Evolutionary conservation across 2,797 vertebrate species (phyloP).

Genomic region (Enteromius mattozi): DNA sequence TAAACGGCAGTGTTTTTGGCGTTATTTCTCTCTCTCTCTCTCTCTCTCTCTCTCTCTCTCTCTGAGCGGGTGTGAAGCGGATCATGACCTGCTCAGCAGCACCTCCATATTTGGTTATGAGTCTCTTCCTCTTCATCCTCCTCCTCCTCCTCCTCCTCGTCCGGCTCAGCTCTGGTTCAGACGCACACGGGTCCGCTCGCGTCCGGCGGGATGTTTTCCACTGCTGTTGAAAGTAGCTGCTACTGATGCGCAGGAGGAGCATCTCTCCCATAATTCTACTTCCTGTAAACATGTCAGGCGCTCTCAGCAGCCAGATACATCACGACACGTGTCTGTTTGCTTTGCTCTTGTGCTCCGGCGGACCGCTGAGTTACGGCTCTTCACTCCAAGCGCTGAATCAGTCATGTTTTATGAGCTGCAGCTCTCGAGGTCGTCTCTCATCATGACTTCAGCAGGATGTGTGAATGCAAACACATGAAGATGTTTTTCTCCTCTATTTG

Average conservation of each 20-base stretch:
- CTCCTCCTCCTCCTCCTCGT: too few relatives aligned
- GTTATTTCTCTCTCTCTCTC: background rate
- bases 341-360: constrained; percentile 34
- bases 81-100: background rate
- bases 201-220: background rate
- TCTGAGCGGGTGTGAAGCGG: background rate
- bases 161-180: background rate
- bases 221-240: constrained; percentile 55
- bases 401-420: constrained; percentile 47
- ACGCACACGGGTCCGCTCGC: background rate
- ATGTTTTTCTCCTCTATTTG: background rate
- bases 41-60: background rate
- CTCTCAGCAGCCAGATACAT: constrained; percentile 57
- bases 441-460: background rate
- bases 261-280: constrained; percentile 57
- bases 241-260: constrained; percentile 44
- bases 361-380: constrained; percentile 21
- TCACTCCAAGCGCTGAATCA: constrained; percentile 3
- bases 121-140: too few relatives aligned
- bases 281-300: constrained; percentile 61
- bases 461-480: background rate
- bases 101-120: constrained; percentile 1
- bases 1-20: too few relatives aligned
- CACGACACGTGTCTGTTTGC: constrained; percentile 54
- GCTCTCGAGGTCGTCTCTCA: background rate